phyloP scores from a whole-genome alignment of 2,888 invertebrate species.

The Drosophila neonasuta region DNA sequence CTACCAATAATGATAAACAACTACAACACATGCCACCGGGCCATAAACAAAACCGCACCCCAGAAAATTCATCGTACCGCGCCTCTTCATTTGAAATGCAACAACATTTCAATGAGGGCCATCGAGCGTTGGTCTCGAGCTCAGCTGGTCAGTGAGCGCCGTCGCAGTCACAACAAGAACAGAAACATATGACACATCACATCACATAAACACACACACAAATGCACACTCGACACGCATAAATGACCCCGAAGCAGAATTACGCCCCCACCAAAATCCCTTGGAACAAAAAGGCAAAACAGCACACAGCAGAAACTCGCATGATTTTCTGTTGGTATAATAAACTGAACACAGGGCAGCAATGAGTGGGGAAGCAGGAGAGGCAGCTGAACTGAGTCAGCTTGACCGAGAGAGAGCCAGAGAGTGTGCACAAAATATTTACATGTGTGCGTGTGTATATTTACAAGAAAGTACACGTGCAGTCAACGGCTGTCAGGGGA shows the following conservation, averaged over 20 bases:
- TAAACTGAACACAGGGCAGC: slow-evolving; percentile 40
- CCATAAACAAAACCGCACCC: slow-evolving; percentile 59
- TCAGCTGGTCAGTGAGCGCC: slow-evolving; percentile 49
- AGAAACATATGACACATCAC: slow-evolving; percentile 63
- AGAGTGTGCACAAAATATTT: slow-evolving; percentile 51
- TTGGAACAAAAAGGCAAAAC: slow-evolving; percentile 21
- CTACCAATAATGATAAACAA: slow-evolving; percentile 24
- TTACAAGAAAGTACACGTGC: slow-evolving; percentile 52
- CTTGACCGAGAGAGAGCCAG: slow-evolving; percentile 21
- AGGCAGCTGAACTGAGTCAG: slow-evolving; percentile 38
- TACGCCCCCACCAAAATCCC: slow-evolving; percentile 7
- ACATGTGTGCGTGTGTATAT: slow-evolving; percentile 10
- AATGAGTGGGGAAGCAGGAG: slow-evolving; percentile 44
- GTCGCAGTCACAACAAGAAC: slow-evolving; percentile 45
- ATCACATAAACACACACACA: not conserved
- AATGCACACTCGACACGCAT: slow-evolving; percentile 7
- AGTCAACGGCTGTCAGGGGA: slow-evolving; percentile 26
- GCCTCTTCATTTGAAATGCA: slow-evolving; percentile 25
- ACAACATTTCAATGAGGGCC: slow-evolving; percentile 14
- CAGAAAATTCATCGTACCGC: slow-evolving; percentile 17
- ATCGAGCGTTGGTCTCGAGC: not conserved
- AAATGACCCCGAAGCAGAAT: slow-evolving; percentile 54
- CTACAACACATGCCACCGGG: slow-evolving; percentile 39
- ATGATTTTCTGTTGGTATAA: slow-evolving; percentile 80
- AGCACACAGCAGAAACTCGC: slow-evolving; percentile 55